Base-by-base conservation (phyloP, 2,888 invertebrate species). In the Ectropis crepuscularia region DNA sequence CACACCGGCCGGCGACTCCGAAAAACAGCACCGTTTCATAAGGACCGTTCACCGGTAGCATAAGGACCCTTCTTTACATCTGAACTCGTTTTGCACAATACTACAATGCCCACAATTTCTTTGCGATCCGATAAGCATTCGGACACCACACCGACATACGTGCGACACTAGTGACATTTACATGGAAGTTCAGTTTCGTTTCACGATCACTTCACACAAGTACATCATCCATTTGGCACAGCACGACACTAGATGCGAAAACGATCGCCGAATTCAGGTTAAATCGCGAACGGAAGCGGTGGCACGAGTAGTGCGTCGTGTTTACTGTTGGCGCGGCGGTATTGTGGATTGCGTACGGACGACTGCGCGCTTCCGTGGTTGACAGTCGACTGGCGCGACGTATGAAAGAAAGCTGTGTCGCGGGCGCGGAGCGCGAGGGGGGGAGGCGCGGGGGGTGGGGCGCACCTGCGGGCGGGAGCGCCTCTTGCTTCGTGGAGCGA, bases 321-420 rank as follows among this genome's bases (percentile, higher is more conserved):
- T 91, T 91, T 91, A 90, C 88, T 86, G 87, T 91, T 90, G 86
- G 84, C 88, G 90, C 89, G 89, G 83, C 82, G 85, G 80, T 83
- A 85, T 82, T 75, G 70, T 65, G 67, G 64, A 61, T 53, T 57
- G 73, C 75, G 74, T 69, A 72, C 77, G 68, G 70, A 67, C 85
- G 70, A 74, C 81, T 83, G 75, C 76, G 76, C 85, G 76, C 84
- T 82, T 81, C 81, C 80, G 84, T 80, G 80, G 88, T 88, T 90
- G 88, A 87, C 86, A 89, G 88, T 87, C 83, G 86, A 92, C 92
- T 92, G 84, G 83, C 87, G 74, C 75, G 70, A 70, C 71, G 68
- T 63, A 66, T 75, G 78, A 79, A 82, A 82, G 81, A 81, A 81
- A 81, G 81, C 81, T 80, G 80, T 80, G 84, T 81, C 80, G 83